Base-by-base conservation (phyloP, 2,113 vertebrate species). In the Neoarius graeffei region DNA sequence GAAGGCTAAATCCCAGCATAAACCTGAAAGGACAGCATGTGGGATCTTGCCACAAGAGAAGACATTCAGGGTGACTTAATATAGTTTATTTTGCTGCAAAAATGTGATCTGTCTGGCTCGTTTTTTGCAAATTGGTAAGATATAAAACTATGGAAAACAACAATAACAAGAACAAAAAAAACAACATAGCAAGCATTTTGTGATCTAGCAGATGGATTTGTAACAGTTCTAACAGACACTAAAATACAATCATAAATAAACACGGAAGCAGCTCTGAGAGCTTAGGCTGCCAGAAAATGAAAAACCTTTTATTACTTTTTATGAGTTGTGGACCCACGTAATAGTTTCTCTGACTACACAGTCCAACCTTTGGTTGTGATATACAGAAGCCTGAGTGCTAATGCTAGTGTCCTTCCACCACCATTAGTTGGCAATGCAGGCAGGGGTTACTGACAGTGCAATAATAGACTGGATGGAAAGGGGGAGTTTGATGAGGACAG, bases 371-470 rank as follows among this genome's bases (percentile, higher is more conserved):
- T 60, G 56, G 54, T 42, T 73, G 84, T 85, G 17, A 74, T 5
- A 48, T 79, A 13, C 23, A 54, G 3, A 54, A 20, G 59, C 57
- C 23, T 52, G 83, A 84, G 66, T 42, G 50, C 77, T 80, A 62
- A 66, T 54, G 74, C 50, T 52, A 87, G 42, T 66, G 85, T 88
- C 85, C 85, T 83, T 81, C 23, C 4, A 56, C 76, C n/a, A 14
- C 73, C 83, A 89, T 89, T 89, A 86, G 60, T 84, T 30, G 81
- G 74, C 52, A 80, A 25, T 62, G 73, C 27, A 71, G 89, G 56
- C 56, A 35, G 35, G 81, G 35, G n/a, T 60, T 81, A 83, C 84
- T 62, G 35, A 59, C 73, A 17, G 52, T 30, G 11, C 56, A 30
- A 25, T 69, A 84, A 84, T 86, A 64, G 85, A 52, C 50, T 20